Conservation (phyloP, 2,888 invertebrate species). For the Dryomyza anilis region DNA sequence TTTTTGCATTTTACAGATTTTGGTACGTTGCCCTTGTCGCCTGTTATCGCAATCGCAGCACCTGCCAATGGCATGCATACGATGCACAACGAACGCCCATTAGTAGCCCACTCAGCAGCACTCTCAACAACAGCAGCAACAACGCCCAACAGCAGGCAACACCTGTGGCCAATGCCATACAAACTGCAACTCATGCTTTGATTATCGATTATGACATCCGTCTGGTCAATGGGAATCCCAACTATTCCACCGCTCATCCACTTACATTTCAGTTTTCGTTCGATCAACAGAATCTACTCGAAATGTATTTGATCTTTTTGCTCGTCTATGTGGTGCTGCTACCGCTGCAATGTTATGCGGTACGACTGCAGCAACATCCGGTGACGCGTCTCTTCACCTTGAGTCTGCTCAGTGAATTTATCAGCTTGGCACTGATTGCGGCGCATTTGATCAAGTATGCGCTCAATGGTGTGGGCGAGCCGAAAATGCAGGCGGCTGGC, state of each 20-base stretch:
- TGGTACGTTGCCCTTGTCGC: constrained; percentile 96
- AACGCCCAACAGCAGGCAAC: not conserved
- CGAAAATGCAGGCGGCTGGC: constrained; percentile 81
- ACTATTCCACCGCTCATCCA: constrained; percentile 79
- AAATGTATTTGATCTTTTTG: constrained; percentile 88
- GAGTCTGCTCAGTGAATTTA: constrained; percentile 82
- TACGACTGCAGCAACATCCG: constrained; percentile 85
- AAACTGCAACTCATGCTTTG: constrained; percentile 33
- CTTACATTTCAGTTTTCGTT: constrained; percentile 96
- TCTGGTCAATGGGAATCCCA: constrained; percentile 96
- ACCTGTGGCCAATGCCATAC: too few species aligned
- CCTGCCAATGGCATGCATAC: constrained; percentile 85
- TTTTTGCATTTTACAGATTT: constrained; percentile 77
- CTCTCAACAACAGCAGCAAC: not conserved
- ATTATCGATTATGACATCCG: constrained; percentile 85
- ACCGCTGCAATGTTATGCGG: constrained; percentile 90
- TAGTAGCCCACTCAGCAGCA: constrained; percentile 12
- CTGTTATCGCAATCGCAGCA: constrained; percentile 80
- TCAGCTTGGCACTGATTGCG: constrained; percentile 85
- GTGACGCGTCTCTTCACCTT: constrained; percentile 89
- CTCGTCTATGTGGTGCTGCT: constrained; percentile 83
- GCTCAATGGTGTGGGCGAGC: constrained; percentile 86
- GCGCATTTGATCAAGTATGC: constrained; percentile 89
- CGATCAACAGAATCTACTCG: constrained; percentile 90
- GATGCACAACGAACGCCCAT: constrained; percentile 48